These are phyloP conservation scores for Polyploca ridens DNA, from an alignment of 2,888 invertebrate genomes.

Conservation along the genomic window DNA sequence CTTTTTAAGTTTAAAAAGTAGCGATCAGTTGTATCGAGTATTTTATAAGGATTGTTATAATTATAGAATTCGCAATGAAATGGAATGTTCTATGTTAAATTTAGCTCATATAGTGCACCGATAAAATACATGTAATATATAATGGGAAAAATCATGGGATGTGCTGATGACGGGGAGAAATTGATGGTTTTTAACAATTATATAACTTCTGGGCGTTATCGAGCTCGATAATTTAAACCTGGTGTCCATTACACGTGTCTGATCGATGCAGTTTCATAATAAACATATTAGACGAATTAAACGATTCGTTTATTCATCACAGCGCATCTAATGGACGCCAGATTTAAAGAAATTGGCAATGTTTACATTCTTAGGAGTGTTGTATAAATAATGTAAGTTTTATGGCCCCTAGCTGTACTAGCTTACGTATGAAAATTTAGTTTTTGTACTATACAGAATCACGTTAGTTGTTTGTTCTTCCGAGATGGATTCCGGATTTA, in stretches of 20 bases:
- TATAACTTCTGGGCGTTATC: neutral
- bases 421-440: conserved; percentile 73
- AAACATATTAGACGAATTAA: neutral
- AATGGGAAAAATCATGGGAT: neutral
- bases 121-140: conserved; percentile 16
- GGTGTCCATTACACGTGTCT: neutral
- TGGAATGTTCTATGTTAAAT: conserved; percentile 29
- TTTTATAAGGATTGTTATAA: conserved; percentile 36
- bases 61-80: conserved; percentile 29
- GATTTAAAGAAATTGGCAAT: conserved; percentile 23
- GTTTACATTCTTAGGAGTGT: conserved; percentile 27
- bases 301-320: neutral
- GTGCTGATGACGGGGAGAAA: neutral
- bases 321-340: neutral
- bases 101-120: conserved; percentile 30
- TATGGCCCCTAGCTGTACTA: conserved; percentile 66
- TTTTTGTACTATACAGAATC: conserved; percentile 78
- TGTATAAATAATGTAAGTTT: conserved; percentile 76
- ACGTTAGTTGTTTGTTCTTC: conserved; percentile 63
- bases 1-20: conserved; percentile 32
- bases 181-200: neutral
- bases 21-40: conserved; percentile 26
- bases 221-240: neutral
- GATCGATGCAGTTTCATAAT: neutral
- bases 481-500: conserved; percentile 3